phyloP scores from a whole-genome alignment of 2,888 invertebrate species.

The Myathropa florea region DNA sequence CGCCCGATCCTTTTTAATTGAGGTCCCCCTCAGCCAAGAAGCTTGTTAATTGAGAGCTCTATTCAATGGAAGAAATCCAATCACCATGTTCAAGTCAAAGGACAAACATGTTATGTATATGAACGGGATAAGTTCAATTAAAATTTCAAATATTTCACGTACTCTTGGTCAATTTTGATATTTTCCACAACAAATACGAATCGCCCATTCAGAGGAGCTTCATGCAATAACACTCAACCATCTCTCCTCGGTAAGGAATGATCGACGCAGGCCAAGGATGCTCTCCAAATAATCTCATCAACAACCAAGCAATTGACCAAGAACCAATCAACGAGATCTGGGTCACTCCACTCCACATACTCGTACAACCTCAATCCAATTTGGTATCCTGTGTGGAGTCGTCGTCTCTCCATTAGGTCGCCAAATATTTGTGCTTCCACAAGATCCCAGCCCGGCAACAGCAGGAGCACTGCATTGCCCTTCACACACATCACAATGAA shows the following conservation, averaged over 20 bases:
- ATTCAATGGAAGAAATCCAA: neutral
- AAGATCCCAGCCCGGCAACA: constrained; percentile 5
- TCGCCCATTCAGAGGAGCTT: neutral
- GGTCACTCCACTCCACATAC: neutral
- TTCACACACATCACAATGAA: constrained; percentile 25
- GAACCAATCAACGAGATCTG: neutral
- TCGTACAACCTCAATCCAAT: neutral
- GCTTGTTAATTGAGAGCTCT: neutral
- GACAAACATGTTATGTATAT: neutral
- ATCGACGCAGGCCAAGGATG: neutral
- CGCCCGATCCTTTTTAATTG: neutral
- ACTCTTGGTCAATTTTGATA: neutral
- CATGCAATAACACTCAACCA: too few relatives aligned
- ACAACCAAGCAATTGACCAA: neutral
- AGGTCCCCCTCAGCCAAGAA: neutral
- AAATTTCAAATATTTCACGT: neutral
- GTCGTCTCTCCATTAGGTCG: neutral
- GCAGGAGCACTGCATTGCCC: constrained; percentile 14
- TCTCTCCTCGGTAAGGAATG: neutral
- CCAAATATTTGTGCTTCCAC: constrained; percentile 15
- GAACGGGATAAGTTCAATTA: neutral
- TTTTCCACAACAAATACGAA: neutral
- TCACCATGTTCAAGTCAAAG: neutral
- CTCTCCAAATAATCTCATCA: neutral
- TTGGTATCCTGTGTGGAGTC: neutral